phyloP scores from a whole-genome alignment of 2,113 vertebrate genomes.

The Hepsetus odoe region DNA sequence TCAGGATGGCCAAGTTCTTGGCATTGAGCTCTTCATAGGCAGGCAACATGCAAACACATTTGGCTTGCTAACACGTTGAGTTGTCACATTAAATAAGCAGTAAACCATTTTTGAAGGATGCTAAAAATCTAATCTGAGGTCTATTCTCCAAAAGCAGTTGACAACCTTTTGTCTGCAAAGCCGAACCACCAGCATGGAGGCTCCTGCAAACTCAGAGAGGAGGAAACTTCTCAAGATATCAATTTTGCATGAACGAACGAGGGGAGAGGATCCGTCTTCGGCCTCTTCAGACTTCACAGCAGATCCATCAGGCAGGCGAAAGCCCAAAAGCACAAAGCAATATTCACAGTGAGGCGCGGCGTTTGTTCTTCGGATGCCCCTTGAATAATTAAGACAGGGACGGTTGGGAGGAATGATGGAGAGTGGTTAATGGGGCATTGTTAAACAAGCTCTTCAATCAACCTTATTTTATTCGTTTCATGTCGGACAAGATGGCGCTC shows the following conservation, averaged over 20 bases:
- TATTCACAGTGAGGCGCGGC: constrained; percentile 34
- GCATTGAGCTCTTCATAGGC: no score
- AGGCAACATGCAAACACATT: no score
- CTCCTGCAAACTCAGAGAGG: not conserved
- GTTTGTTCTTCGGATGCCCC: constrained; percentile 20
- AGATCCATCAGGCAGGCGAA: constrained; percentile 30
- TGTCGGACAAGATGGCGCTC: constrained; percentile 39
- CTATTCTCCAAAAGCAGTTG: no score
- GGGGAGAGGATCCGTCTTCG: not conserved
- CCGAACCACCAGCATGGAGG: not conserved
- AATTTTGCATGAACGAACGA: not conserved
- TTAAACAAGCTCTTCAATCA: not conserved
- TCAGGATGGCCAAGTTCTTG: no score
- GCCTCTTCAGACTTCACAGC: not conserved
- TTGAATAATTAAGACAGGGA: constrained; percentile 14
- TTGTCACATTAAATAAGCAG: no score
- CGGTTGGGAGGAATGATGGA: not conserved
- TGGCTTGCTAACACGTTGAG: no score
- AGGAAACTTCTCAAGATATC: not conserved
- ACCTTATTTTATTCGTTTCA: not conserved
- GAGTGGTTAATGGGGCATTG: not conserved
- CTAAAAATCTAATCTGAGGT: no score
- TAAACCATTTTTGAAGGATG: no score
- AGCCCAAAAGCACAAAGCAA: constrained; percentile 41
- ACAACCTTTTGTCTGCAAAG: no score